Evolutionary conservation across 2,888 invertebrate species (phyloP), one percentile per base, ranked within the genome.

Genomic region (Anarsia innoxiella): DNA sequence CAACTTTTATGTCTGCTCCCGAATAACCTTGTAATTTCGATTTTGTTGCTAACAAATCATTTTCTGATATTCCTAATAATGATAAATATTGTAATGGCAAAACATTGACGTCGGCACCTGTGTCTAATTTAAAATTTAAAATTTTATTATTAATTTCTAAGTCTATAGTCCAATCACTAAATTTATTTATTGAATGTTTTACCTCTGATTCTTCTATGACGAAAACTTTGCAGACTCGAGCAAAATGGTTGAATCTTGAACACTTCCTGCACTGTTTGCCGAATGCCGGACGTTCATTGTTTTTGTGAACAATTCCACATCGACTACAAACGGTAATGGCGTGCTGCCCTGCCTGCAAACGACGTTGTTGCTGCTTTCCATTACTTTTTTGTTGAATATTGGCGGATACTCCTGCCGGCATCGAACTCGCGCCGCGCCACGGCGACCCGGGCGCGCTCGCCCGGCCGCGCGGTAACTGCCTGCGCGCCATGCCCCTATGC

Each of bases 71-170:
- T 8, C 23, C 19, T 2, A 38, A 12, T 33, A 23, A 27, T 15
- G 5, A 12, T 10, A 37, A 37, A 28, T 25, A 40, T 8, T 19
- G 26, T 14, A 14, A 8, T n/a, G 49, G 47, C 19, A 51, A 39
- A 1, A 51, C 40, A 32, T 53, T 51, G 0, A 44, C 49, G 27
- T 51, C 49, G 2, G 48, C 49, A 15, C 49, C 47, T 19, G 51
- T 47, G 23, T 49, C 47, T 16, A 51, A 16, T 41, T 50, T 50
- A 39, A 51, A 53, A 10, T 23, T 19, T 4, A 49, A 40, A 15
- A 16, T n/a, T 13, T 12, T 12, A 19, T 34, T 27, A 26, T 43
- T 45, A 15, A 52, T 44, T 3, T 40, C 23, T 31, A 49, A 35
- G 2, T 36, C 32, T 1, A 41, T 37, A 0, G 34, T 38, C 46